A percentile compares a stretch with the other conserved stretches of the same genome.
Evolutionary conservation across 2,888 invertebrate species (phyloP).

Genomic region (Euzetes globulus): DNA sequence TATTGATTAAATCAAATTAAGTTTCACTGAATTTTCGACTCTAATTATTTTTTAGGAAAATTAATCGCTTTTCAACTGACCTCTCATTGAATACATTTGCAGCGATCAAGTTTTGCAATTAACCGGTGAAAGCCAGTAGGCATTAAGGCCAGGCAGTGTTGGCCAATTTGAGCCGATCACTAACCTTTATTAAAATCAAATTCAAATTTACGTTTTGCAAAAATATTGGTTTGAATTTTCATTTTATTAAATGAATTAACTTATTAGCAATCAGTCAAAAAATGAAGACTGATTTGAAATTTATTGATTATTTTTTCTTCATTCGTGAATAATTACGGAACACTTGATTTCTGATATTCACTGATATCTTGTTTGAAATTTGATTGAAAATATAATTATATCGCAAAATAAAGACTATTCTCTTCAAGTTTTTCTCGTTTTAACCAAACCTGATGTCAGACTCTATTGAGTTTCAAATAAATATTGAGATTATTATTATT

Average conservation of each 20-base stretch:
- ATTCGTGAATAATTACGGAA: background rate
- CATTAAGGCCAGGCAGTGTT: too few species aligned
- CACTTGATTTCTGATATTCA: background rate
- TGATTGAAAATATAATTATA: constrained; percentile 12
- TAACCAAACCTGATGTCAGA: background rate
- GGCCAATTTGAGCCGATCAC: too few species aligned
- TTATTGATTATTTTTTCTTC: background rate
- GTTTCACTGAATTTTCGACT: too few species aligned
- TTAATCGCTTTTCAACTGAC: too few species aligned
- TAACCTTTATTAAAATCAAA: too few species aligned
- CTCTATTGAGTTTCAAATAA: background rate
- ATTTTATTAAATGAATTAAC: background rate
- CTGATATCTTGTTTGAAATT: constrained; percentile 4
- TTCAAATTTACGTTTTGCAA: background rate
- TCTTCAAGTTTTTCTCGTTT: background rate
- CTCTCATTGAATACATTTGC: too few species aligned
- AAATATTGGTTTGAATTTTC: background rate
- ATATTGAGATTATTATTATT: too few species aligned
- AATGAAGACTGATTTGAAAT: background rate
- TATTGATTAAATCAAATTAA: too few species aligned
- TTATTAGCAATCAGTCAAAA: background rate
- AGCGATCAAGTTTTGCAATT: too few species aligned
- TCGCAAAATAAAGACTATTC: background rate
- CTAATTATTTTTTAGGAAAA: too few species aligned
- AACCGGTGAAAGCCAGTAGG: too few species aligned